A percentile compares a stretch with the other conserved stretches of the same genome.
phyloP scores from a whole-genome alignment of 2,797 vertebrate species.

The Dromococcyx pavoninus region DNA sequence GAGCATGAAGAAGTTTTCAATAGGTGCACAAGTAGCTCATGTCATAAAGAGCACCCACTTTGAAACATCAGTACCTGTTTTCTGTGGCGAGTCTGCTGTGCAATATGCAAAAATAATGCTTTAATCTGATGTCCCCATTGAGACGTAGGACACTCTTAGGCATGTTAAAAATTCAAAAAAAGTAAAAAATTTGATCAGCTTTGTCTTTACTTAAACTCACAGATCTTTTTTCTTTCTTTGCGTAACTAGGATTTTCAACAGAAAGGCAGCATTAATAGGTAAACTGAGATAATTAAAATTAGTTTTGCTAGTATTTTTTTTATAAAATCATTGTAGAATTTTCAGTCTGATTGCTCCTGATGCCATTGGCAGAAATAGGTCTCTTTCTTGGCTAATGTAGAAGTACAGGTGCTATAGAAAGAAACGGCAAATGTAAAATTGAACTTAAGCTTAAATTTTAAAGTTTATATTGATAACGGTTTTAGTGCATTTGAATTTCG shows the following conservation, averaged over 20 bases:
- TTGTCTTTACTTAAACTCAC: background rate
- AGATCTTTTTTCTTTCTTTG: background rate
- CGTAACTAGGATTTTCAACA: conserved; percentile 6
- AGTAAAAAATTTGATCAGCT: background rate
- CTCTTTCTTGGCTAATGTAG: background rate
- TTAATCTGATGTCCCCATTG: background rate
- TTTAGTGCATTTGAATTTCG: background rate
- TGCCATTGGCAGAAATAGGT: background rate
- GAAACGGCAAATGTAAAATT: background rate
- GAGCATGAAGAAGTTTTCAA: background rate
- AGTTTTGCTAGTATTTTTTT: background rate
- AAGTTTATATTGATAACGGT: background rate
- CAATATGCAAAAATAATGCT: background rate
- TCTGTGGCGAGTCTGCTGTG: background rate
- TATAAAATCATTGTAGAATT: conserved; percentile 11
- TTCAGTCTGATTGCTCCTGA: background rate
- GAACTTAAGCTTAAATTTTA: background rate
- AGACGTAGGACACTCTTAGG: background rate
- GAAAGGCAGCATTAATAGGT: background rate
- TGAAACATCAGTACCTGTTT: background rate
- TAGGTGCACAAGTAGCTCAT: background rate
- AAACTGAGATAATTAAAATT: conserved; percentile 13
- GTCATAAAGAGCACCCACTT: background rate
- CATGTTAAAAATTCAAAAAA: too few relatives aligned
- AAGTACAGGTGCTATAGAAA: conserved; percentile 12